Percentiles rank a stretch among this genome's conserved stretches.
Conservation (phyloP, 1,140 invertebrate species). For the Anoplolepis gracilipes region DNA sequence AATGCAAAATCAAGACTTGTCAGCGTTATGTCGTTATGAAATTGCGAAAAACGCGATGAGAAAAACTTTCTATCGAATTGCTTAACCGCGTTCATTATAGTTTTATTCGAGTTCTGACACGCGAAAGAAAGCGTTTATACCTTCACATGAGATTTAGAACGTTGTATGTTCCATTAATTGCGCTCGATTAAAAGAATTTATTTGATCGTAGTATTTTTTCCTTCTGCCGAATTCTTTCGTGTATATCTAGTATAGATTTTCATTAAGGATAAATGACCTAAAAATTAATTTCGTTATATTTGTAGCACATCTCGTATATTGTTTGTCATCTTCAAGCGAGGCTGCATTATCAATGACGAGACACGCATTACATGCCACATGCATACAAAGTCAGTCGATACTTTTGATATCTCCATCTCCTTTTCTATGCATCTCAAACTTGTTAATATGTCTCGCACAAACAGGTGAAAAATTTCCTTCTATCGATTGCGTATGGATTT, state of each 20-base stretch:
- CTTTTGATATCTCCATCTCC: constrained; percentile 18
- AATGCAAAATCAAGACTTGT: constrained; percentile 19
- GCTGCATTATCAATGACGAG: constrained; percentile 5
- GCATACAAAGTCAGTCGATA: constrained; percentile 49
- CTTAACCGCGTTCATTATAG: constrained; percentile 47
- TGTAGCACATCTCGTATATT: not conserved
- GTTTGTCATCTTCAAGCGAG: not conserved
- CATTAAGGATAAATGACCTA: not conserved
- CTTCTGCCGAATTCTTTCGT: not conserved
- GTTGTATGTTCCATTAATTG: constrained; percentile 35
- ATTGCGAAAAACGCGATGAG: not conserved
- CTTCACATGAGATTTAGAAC: constrained; percentile 15
- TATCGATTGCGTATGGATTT: not conserved
- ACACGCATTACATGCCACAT: not conserved
- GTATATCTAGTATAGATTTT: not conserved
- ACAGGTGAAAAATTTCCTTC: not conserved
- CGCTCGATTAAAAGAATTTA: constrained; percentile 15
- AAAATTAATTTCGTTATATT: constrained; percentile 20
- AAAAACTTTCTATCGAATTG: constrained; percentile 45
- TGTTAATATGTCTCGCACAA: constrained; percentile 10
- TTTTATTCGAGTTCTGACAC: constrained; percentile 36
- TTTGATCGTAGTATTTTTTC: not conserved
- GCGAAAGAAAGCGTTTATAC: constrained; percentile 29
- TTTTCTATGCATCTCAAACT: constrained; percentile 30
- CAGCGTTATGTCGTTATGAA: constrained; percentile 11